Conservation (phyloP, 2,797 vertebrate genomes). For the Onychomys leucogaster region DNA sequence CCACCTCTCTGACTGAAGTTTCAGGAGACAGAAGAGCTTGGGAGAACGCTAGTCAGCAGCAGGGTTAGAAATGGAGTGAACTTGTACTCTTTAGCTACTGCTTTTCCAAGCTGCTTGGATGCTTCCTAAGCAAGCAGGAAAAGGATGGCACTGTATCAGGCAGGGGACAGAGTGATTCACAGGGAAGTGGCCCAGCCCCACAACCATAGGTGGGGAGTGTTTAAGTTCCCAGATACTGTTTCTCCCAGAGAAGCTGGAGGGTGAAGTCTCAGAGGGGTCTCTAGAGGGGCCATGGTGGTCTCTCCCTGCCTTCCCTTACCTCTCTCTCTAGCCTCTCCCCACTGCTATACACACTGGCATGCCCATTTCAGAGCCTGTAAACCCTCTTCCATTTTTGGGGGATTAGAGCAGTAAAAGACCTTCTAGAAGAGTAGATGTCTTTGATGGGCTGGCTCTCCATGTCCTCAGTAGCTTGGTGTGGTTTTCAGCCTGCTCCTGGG, state of each 20-base stretch:
- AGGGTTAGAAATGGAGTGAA: not conserved
- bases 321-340: not conserved
- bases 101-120: not conserved
- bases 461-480: not conserved
- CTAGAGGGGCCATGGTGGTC: not conserved
- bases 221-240: not conserved
- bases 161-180: not conserved
- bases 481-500: not conserved
- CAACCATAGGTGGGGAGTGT: not conserved
- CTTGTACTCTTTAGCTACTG: not conserved
- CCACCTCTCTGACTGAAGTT: not conserved
- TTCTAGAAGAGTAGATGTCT: not conserved
- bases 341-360: rapidly evolving
- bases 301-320: no score
- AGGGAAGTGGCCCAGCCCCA: not conserved
- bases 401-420: not conserved
- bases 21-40: not conserved
- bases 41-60: not conserved
- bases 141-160: not conserved
- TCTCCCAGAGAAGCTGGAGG: not conserved
- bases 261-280: not conserved
- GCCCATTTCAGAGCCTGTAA: not conserved
- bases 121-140: not conserved
- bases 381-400: not conserved
- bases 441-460: not conserved